A percentile compares a stretch with the other conserved stretches of the same genome.
Conservation (phyloP, 2,888 invertebrate genomes). For the Ischnus inquisitorius region DNA sequence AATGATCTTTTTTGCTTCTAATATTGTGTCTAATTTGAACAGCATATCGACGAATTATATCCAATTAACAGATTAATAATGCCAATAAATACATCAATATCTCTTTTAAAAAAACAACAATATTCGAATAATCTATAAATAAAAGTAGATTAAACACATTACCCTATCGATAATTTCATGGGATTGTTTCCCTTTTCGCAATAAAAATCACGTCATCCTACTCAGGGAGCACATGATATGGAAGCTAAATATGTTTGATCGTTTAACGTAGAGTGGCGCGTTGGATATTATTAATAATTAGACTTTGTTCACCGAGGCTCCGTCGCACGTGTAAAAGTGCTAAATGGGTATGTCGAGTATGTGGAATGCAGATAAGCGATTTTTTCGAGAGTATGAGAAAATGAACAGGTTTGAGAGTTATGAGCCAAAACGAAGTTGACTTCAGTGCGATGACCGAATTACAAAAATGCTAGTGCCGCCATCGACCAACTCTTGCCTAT, state of each 20-base stretch:
- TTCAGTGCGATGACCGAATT: conserved; percentile 19
- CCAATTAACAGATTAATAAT: no score
- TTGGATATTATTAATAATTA: conserved; percentile 32
- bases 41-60: background rate
- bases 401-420: background rate
- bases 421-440: conserved; percentile 31
- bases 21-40: background rate
- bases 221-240: conserved; percentile 28
- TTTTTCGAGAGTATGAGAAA: conserved; percentile 20
- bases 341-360: conserved; percentile 25
- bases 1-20: conserved; percentile 4
- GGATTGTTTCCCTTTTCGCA: background rate
- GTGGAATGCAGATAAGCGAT: background rate
- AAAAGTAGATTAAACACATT: background rate
- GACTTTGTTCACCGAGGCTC: conserved; percentile 17
- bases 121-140: background rate
- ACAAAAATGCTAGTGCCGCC: background rate
- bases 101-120: background rate
- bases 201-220: background rate
- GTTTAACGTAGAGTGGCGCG: conserved; percentile 10
- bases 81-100: background rate
- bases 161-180: background rate
- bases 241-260: conserved; percentile 40
- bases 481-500: background rate
- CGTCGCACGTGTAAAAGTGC: conserved; percentile 14